Evolutionary conservation across 2,888 invertebrate species (phyloP), one percentile per base, ranked within the genome.

Genomic region (Drosophila quasianomalipes): DNA sequence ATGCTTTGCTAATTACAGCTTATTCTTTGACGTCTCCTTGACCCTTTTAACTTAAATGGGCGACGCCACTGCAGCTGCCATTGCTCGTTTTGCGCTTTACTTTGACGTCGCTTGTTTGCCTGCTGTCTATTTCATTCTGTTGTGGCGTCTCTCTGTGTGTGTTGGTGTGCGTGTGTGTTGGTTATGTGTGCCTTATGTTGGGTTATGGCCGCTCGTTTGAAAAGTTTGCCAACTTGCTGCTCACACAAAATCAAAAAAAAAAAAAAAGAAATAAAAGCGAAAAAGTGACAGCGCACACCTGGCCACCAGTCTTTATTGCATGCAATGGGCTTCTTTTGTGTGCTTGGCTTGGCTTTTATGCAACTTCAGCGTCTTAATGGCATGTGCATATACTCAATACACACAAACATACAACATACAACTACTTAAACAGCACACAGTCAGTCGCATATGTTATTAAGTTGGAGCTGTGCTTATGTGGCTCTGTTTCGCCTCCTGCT

Each of bases 11-110:
- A 37, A 39, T 54, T 19, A 10, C 9, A 31, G 7, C 19, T 28
- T 16, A 26, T 14, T 16, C 26, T 51, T 49, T 0, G 37, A 12
- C 26, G 53, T 26, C 52, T 53, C 62, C 49, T 35, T 26, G 12
- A 1, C 19, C 70, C 53, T 51, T 57, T 61, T 22, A 0, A 6
- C 16, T 9, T 41, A 19, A 44, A 49, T n/a, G 19, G 6, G 2
- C 81, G 59, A 81, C 84, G 81, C 72, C 81, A 41, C 81, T 82
- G 81, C 39, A 68, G 69, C 84, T 81, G 83, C 81, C 81, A 81
- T 83, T 81, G 83, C 83, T 72, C 59, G 73, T 47, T 63, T 73
- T 80, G 81, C 77, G 71, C 67, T 83, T 80, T 60, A 55, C 67
- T 68, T 57, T 61, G 69, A 66, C 79, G 81, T 53, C 52, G 70